Evolutionary conservation across 2,797 vertebrate species (phyloP), one percentile per base, ranked within the genome.

Genomic region (Margarornis squamiger): DNA sequence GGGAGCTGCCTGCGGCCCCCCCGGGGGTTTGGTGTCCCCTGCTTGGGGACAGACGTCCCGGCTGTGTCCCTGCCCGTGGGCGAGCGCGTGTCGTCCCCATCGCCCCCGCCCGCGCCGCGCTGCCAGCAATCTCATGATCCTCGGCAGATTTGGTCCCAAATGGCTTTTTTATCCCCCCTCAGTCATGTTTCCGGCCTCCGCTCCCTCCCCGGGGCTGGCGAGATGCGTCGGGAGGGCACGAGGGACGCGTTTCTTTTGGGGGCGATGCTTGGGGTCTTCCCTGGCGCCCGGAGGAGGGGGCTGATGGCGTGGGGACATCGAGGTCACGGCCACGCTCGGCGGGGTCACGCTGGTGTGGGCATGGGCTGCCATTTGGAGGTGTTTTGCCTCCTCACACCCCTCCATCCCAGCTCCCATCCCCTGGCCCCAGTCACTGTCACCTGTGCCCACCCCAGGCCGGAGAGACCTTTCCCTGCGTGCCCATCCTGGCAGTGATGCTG

Each of bases 311-410:
- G 70, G 71, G 92, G 71, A 63, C 36, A 21, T 5, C 0, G 24
- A 16, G 89, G 65, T 18, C 34, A 0, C 0, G 4, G 51, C 45
- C 34, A 6, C 14, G 0, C 13, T 2, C 45, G 4, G 21, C 0
- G 0, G 16, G 46, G 36, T 67, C 1, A 1, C 3, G 1, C 24
- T 34, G 79, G 29, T 48, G 30, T 3, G 11, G 6, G 36, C 12
- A 15, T 48, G 32, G 14, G 15, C 22, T 52, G 80, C 48, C 7
- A 0, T 39, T 3, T 8, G 30, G 2, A n/a, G 46, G 38, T 8
- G 41, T 19, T 73, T 34, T 26, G 54, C 52, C 43, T 34, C 46
- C 36, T 59, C 34, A 36, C 29, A 22, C 55, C 67, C 38, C 54
- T 29, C 78, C 38, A 6, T 6, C 16, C 2, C 67, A 3, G 39